Base-by-base conservation (phyloP, 1,140 invertebrate species). In the Fopius arisanus region DNA sequence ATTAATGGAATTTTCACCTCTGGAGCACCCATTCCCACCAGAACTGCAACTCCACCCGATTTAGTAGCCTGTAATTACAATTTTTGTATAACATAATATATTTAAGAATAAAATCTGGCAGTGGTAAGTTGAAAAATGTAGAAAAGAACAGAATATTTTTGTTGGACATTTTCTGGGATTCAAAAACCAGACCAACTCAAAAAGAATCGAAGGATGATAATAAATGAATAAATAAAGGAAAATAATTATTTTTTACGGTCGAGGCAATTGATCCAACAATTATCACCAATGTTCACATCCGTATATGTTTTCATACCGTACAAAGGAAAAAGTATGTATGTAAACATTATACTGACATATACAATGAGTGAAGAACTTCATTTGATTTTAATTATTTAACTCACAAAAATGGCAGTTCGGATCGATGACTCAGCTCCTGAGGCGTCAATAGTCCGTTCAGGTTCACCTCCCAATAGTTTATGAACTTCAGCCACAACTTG, bases 391-490 rank as follows among this genome's bases (percentile, higher is more conserved):
- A n/a, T n/a, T 54, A 1, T 26, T 54, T 70, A 3, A 88, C 89
- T 88, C 80, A 96, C 95, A 84, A 91, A 87, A 76, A 98, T 91
- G 0, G 92, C 94, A 31, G 96, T 86, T 29, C 93, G 89, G 51
- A 96, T 92, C 43, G 92, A 93, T n/a, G 92, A 83, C 85, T 96
- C 92, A 0, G 92, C 94, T 37, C 97, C 97, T 77, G 92, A 94
- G 72, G 96, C 97, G 82, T 99, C 97, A 62, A 98, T 93, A 0
- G 94, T 92, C 40, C 93, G 90, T 76, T 96, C 92, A 0, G 96
- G 95, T 73, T 89, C 87, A 2, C 85, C 89, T 3, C 92, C 93
- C 72, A 97, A 87, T 0, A 90, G 76, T 63, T 90, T 81, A 59
- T 91, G 89, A 29, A 97, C 90, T 63, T 90, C 85, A 54, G 90